Evolutionary conservation across 37 sponge, comb jelly and placozoan species (phyloP).

Genomic region (Axinella damicornis): DNA sequence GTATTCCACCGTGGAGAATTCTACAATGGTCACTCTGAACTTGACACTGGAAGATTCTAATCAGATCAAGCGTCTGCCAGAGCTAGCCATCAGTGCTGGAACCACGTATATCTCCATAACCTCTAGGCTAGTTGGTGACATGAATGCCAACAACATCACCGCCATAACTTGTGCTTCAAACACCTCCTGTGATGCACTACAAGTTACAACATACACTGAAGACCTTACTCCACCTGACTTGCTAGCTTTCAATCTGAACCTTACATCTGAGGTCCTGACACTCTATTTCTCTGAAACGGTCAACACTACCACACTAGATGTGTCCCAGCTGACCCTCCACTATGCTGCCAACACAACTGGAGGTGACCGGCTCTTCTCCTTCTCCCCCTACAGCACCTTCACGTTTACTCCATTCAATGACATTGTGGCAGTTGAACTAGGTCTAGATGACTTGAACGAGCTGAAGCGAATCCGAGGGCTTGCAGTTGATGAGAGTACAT

Average conservation of each 20-base stretch:
- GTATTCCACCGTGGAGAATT: slow-evolving; percentile 65
- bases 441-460: slow-evolving; percentile 78
- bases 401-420: slow-evolving; percentile 70
- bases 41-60: slow-evolving; percentile 76
- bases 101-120: slow-evolving; percentile 76
- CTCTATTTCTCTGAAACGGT: slow-evolving; percentile 88
- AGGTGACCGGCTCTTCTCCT: slow-evolving; percentile 9
- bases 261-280: slow-evolving; percentile 68
- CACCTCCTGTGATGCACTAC: slow-evolving; percentile 23
- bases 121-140: slow-evolving; percentile 60
- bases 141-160: slow-evolving; percentile 77
- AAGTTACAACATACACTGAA: slow-evolving; percentile 58
- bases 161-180: not conserved
- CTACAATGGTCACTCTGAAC: slow-evolving; percentile 72
- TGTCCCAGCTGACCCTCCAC: slow-evolving; percentile 65
- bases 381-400: slow-evolving; percentile 39
- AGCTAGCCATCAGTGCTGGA: slow-evolving; percentile 40
- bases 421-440: slow-evolving; percentile 62
- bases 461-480: slow-evolving; percentile 86
- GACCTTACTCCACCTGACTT: slow-evolving; percentile 75
- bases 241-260: slow-evolving; percentile 56
- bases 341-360: slow-evolving; percentile 17
- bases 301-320: slow-evolving; percentile 72
- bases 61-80: slow-evolving; percentile 64
- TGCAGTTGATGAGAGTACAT: slow-evolving; percentile 48